These are phyloP conservation scores for Nothoprocta perdicaria DNA, from an alignment of 2,113 vertebrate species.

Conservation along the genomic window DNA sequence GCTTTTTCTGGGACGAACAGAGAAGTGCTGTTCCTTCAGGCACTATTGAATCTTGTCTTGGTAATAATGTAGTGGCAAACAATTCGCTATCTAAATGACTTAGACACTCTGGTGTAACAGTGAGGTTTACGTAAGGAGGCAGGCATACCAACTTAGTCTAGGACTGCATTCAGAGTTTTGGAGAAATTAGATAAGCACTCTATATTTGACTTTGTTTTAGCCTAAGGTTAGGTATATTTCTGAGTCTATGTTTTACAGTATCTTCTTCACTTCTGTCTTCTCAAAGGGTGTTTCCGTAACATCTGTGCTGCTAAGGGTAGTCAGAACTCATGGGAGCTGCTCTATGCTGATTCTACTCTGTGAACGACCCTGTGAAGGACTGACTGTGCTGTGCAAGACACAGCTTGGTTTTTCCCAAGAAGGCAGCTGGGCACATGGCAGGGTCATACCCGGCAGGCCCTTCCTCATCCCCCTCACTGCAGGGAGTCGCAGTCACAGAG, in stretches of 20 bases:
- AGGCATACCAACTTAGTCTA: neutral
- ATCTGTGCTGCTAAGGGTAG: neutral
- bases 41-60: neutral
- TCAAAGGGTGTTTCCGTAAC: neutral
- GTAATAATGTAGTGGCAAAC: neutral
- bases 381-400: neutral
- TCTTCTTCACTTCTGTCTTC: neutral
- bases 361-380: neutral
- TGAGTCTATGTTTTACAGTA: neutral
- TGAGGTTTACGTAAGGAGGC: neutral
- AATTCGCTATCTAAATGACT: neutral
- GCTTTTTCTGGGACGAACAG: neutral
- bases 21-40: neutral
- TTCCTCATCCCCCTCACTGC: neutral
- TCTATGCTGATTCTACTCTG: fast-evolving
- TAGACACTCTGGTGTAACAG: neutral
- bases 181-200: neutral
- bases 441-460: neutral
- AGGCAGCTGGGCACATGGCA: neutral
- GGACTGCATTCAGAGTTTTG: neutral
- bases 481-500: neutral
- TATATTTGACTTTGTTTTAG: no score
- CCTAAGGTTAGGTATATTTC: neutral
- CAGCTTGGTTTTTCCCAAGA: neutral
- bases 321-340: neutral